Evolutionary conservation across 2,113 vertebrate genomes (phyloP), one percentile per base, ranked within the genome.

Genomic region (Lagopus leucura): DNA sequence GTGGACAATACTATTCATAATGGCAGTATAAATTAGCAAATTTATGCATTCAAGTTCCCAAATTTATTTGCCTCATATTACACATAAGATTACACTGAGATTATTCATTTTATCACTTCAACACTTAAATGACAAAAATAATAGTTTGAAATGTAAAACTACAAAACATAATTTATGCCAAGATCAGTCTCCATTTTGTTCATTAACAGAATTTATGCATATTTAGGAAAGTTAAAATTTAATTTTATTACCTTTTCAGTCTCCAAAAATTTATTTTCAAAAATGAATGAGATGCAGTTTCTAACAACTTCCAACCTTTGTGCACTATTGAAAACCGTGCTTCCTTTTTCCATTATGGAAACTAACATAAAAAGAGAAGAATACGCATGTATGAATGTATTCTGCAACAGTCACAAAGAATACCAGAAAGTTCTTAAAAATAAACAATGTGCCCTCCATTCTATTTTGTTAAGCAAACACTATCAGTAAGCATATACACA

Each of bases 201-300:
- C 81, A 74, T 92, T 92, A 81, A 77, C 86, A 96, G 67, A 91
- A 70, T 3, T 15, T 50, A 89, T n/a, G 34, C 10, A 88, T 91
- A 75, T 70, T 64, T 89, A 40, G 17, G 47, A 94, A 92, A 96
- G 60, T 73, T 57, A 61, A 55, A 73, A 84, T 32, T 70, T 82
- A 10, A 43, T 64, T 70, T 95, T 77, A 96, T 98, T 98, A 99
- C 99, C 99, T 99, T 99, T 95, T 99, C 99, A 27, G 99, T 99
- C 96, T 99, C 99, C 97, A 99, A 97, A 94, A 98, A 98, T 97
- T 99, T 99, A 97, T 98, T 99, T 95, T 99, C 99, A 96, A 99
- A 99, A 97, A 99, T 98, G 92, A 98, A 98, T 1, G 98, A 98
- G 96, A 99, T 99, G 97, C 99, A 99, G 93, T 97, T 99, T 93